Evolutionary conservation across 2,113 vertebrate genomes (phyloP), one percentile per base, ranked within the genome.

Genomic region (Octodon degus): DNA sequence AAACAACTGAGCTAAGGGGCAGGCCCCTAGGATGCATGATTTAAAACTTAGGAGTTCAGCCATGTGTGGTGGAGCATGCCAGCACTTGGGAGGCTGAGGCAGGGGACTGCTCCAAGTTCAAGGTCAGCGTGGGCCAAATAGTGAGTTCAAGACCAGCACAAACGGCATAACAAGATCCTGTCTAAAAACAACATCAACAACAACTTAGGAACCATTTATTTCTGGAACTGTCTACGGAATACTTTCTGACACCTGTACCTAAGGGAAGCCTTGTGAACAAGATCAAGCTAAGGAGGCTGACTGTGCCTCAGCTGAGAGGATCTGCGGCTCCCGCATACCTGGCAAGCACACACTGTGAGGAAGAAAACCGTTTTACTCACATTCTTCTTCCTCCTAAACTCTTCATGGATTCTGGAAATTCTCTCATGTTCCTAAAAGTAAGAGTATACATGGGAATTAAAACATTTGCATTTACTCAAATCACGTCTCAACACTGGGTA

Each of bases 381-480:
- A 2, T 98, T 98, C 98, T 99, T 99, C 96, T 99, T 99, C 97
- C 97, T 99, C 96, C 98, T 98, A 97, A 99, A 99, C 50, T 99
- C 99, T 95, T 98, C 98, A 65, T 99, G 90, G 96, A 99, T 98
- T 97, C 97, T 98, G 86, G 97, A 98, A 98, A 99, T 99, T 86
- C 99, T 98, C 92, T 99, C 99, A 93, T 99, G 98, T 96, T 99
- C 99, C 99, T 99, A 98, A 84, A 98, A 97, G 67, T 81, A 97
- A 96, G 14, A 92, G 83, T 70, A 14, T 79, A 96, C 22, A 93
- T 10, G 25, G 88, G 14, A 88, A 81, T 83, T 94, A 93, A 95
- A 85, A 91, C 13, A 92, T 10, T 50, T 76, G 53, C 3, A 93
- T 88, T 93, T 93, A 91, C 43, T 93, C 89, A 95, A 47, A 72